Percentiles rank a stretch among this genome's conserved stretches.
Evolutionary conservation across 2,888 invertebrate species (phyloP).

Genomic region (Cryptophagus acutangulus): DNA sequence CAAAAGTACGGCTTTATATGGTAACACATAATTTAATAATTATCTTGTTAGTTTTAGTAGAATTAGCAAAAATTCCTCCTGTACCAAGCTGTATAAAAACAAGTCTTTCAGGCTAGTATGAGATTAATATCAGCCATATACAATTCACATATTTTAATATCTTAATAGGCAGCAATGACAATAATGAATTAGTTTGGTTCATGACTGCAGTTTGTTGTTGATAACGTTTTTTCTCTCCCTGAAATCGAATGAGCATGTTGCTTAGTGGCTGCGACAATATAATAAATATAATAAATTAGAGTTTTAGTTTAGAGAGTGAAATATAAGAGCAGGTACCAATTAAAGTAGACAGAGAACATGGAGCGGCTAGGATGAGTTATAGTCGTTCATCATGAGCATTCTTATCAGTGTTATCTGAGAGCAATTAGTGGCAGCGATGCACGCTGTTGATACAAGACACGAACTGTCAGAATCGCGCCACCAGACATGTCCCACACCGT

Average conservation of each 20-base stretch:
- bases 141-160: no score
- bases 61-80: no score
- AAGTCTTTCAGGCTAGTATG: no score
- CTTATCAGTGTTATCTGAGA: conserved; percentile 40
- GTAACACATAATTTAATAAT: no score
- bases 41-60: no score
- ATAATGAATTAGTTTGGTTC: conserved; percentile 15
- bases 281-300: conserved; percentile 14
- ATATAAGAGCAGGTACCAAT: conserved; percentile 34
- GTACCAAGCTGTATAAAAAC: no score
- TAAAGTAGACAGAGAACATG: conserved; percentile 35
- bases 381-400: conserved; percentile 35
- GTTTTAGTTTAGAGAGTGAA: conserved; percentile 23
- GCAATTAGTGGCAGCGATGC: conserved; percentile 41
- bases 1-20: no score
- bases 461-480: conserved; percentile 39
- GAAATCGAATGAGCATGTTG: no score
- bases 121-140: no score
- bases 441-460: conserved; percentile 38
- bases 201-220: conserved; percentile 11
- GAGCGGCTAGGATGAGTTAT: conserved; percentile 34
- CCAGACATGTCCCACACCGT: conserved; percentile 22
- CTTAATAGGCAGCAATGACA: no score
- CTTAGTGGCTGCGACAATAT: neutral
- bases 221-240: neutral